These are phyloP conservation scores for Oreamnos americanus DNA, from an alignment of 2,113 vertebrate species.

Conservation along the genomic window DNA sequence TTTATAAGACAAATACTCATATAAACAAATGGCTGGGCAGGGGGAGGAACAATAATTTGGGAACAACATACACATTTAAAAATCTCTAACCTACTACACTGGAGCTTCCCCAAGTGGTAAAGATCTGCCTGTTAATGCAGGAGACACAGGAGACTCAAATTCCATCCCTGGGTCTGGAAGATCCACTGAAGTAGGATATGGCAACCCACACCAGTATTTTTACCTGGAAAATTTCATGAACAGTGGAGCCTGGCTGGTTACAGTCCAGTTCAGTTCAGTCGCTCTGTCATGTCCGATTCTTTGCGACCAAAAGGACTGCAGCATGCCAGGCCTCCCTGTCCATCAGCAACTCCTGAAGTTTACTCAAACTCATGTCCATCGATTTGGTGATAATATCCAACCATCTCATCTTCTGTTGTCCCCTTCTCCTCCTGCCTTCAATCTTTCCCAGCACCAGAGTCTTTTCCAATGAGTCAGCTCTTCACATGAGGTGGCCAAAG, in stretches of 20 bases:
- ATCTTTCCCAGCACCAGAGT: background rate
- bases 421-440: background rate
- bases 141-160: background rate
- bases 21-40: background rate
- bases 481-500: background rate
- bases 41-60: background rate
- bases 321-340: background rate
- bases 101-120: background rate
- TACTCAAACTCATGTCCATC: background rate
- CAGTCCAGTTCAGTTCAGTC: background rate
- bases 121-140: background rate
- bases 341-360: background rate
- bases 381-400: background rate
- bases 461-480: background rate
- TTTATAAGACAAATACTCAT: background rate
- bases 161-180: background rate
- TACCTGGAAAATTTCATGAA: background rate
- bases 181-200: background rate
- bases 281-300: fast-evolving
- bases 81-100: background rate
- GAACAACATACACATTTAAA: background rate
- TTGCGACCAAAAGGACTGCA: fast-evolving
- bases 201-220: background rate
- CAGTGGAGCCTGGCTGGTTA: background rate
- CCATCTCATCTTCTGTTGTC: background rate